Conservation (phyloP, 2,888 invertebrate genomes). For the Apodemia hepburni region DNA sequence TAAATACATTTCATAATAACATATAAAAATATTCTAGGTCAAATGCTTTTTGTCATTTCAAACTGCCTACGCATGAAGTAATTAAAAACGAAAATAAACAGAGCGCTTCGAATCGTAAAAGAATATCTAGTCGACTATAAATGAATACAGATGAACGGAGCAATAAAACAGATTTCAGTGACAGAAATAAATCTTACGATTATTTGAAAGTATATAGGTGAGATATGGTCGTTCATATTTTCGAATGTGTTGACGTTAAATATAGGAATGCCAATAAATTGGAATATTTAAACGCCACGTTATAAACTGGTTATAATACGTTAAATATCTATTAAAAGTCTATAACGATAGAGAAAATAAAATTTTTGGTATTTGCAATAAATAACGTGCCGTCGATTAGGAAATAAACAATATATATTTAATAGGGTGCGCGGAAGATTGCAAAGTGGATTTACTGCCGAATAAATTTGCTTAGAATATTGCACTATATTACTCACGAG, state of each 20-base stretch:
- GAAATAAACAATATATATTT: conserved; percentile 33
- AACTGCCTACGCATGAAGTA: conserved; percentile 71
- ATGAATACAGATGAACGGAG: conserved; percentile 76
- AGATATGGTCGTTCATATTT: conserved; percentile 43
- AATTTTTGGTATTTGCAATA: conserved; percentile 59
- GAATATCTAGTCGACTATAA: conserved; percentile 76
- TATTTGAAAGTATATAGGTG: conserved; percentile 61
- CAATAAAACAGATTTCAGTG: conserved; percentile 76
- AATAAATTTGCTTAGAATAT: conserved; percentile 33
- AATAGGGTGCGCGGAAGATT: conserved; percentile 31
- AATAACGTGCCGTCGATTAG: conserved; percentile 41
- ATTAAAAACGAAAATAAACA: conserved; percentile 81
- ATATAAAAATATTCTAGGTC: conserved; percentile 41
- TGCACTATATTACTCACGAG: conserved; percentile 28
- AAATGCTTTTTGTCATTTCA: conserved; percentile 70
- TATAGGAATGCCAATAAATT: conserved; percentile 57
- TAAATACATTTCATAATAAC: conserved; percentile 36
- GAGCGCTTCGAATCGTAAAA: conserved; percentile 76
- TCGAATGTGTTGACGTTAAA: conserved; percentile 49
- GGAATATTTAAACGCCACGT: conserved; percentile 50
- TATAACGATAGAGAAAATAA: conserved; percentile 41
- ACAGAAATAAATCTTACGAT: conserved; percentile 74
- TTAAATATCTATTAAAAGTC: conserved; percentile 30
- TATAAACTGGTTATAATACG: conserved; percentile 41
- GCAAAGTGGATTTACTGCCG: conserved; percentile 30